Base-by-base conservation (phyloP, 2,113 vertebrate genomes). In the Pimephales promelas region DNA sequence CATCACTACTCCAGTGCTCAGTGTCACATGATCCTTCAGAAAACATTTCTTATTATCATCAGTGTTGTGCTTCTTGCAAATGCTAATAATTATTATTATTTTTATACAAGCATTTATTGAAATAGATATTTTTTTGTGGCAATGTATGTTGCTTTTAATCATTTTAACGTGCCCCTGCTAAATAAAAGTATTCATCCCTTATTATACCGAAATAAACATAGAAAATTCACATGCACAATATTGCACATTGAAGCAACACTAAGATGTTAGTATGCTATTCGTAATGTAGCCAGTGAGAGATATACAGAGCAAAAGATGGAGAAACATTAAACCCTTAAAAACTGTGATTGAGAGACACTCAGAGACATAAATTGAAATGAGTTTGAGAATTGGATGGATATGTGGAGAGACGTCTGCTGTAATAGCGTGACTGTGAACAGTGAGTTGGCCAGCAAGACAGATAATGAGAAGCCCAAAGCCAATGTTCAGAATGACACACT, bases 361-460 rank as follows among this genome's bases (percentile, higher is more conserved):
- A 71, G 45, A 45, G 68, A 72, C 68, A 24, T 45, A 72, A 72
- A 72, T 4, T 72, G 68, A 8, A 24, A 72, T 14, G 68, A 45
- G 68, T 71, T 72, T 72, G 57, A 2, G 68, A 36, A 20, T 9
- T 49, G 26, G n/a, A 62, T 3, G 77, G 24, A 47, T 52, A 16
- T 28, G 36, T n/a, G 64, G 43, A 68, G 47, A 85, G 70, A 31
- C 49, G 26, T 77, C 79, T 62, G 62, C n/a, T 59, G 54, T 43
- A 86, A 64, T 88, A 86, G 90, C 88, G 83, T 92, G 90, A 91
- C 90, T 85, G 86, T 88, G 84, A 83, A 85, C 43, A 40, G 71
- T 28, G 76, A 79, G 76, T 64, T 24, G 79, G 79, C 34, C 83
- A 61, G 85, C 84, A 90, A 84, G 87, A 86, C 70, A 47, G 87